Conservation (phyloP, 2,888 invertebrate species). For the Latheticus oryzae region DNA sequence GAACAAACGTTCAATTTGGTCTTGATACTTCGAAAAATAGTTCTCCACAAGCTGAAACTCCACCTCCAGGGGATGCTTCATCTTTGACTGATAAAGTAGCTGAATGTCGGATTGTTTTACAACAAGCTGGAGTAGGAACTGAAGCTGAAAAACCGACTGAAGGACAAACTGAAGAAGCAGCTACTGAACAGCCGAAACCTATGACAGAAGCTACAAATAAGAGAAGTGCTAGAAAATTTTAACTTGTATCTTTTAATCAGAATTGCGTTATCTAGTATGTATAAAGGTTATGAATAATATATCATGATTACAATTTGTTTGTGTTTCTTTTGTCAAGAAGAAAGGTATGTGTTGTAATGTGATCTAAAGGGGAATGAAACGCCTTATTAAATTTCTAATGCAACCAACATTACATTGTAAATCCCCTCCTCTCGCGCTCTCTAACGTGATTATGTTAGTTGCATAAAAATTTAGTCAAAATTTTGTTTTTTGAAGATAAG, state of each 20-base stretch:
- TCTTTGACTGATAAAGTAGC: slow-evolving; percentile 5
- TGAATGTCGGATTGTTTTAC: slow-evolving; percentile 18
- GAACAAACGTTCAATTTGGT: neutral
- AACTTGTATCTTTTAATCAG: neutral
- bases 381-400: too few species aligned
- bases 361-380: too few species aligned
- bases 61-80: slow-evolving; percentile 5
- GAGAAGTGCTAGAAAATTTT: slow-evolving; percentile 4
- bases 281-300: slow-evolving; percentile 7
- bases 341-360: too few species aligned
- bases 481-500: too few species aligned
- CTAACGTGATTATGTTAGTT: too few species aligned
- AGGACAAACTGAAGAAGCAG: slow-evolving; percentile 14
- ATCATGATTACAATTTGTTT: slow-evolving; percentile 2
- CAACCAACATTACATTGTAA: too few species aligned
- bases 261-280: neutral
- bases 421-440: too few species aligned
- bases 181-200: slow-evolving; percentile 12
- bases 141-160: slow-evolving; percentile 13
- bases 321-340: too few species aligned
- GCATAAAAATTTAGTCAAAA: too few species aligned
- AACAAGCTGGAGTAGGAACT: slow-evolving; percentile 17
- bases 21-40: neutral
- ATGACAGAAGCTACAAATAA: neutral
- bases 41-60: slow-evolving; percentile 3